Evolutionary conservation across 1,140 invertebrate genomes (phyloP).

Genomic region (Drosophila arizonae): DNA sequence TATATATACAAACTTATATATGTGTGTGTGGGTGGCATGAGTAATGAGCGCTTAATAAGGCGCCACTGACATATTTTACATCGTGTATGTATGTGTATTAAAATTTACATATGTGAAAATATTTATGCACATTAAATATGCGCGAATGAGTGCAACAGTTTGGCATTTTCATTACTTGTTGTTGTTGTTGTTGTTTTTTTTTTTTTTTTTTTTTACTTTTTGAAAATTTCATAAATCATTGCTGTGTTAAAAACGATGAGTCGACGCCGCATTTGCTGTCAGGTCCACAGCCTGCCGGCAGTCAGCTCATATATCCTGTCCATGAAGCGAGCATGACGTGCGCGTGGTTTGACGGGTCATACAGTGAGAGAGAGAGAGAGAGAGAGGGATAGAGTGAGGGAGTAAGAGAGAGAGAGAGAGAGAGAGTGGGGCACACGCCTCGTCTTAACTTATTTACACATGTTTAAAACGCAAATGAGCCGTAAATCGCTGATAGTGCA

Average conservation of each 20-base stretch:
- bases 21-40: constrained; percentile 31
- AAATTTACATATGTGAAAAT: constrained; percentile 67
- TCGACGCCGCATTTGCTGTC: constrained; percentile 33
- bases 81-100: constrained; percentile 48
- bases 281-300: constrained; percentile 22
- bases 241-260: constrained; percentile 57
- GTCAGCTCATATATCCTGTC: constrained; percentile 36
- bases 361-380: not conserved
- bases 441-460: constrained; percentile 70
- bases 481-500: constrained; percentile 76
- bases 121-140: constrained; percentile 66
- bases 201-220: constrained; percentile 20
- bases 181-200: too few species aligned
- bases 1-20: not conserved
- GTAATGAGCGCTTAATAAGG: constrained; percentile 74
- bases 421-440: not conserved
- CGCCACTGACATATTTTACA: constrained; percentile 11
- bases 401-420: too few species aligned
- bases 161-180: constrained; percentile 14
- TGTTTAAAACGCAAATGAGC: constrained; percentile 78
- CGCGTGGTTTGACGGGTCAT: constrained; percentile 7
- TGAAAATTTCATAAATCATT: constrained; percentile 72
- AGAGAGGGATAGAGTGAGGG: not conserved
- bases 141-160: constrained; percentile 57
- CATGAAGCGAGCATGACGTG: constrained; percentile 29